phyloP scores from a whole-genome alignment of 1,140 invertebrate species.

The Pectinophora gossypiella region DNA sequence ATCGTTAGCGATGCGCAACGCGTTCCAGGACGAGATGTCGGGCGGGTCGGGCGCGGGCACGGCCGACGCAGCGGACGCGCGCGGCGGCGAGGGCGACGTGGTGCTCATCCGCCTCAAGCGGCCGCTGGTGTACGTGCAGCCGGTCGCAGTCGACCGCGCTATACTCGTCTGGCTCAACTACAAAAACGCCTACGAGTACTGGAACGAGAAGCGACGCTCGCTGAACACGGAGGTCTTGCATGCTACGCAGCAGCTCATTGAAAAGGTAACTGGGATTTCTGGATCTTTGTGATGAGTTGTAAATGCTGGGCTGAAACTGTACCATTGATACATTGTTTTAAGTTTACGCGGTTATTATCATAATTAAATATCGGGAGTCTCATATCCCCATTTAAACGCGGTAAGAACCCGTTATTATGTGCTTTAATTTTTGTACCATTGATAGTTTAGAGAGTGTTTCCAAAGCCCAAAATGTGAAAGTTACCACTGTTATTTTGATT shows the following conservation, averaged over 20 bases:
- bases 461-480: too few species aligned
- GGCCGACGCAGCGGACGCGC: constrained; percentile 83
- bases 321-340: too few species aligned
- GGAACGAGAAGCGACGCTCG: constrained; percentile 95
- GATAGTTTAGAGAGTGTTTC: too few species aligned
- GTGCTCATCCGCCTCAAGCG: constrained; percentile 93
- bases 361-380: too few species aligned
- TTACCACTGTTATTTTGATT: too few species aligned
- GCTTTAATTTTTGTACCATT: too few species aligned
- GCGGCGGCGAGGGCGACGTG: constrained; percentile 77
- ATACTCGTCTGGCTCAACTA: constrained; percentile 99
- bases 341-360: too few species aligned
- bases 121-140: constrained; percentile 96
- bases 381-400: too few species aligned
- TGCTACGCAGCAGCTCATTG: constrained; percentile 86
- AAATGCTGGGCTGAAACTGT: too few species aligned
- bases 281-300: too few species aligned
- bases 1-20: constrained; percentile 81
- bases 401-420: too few species aligned
- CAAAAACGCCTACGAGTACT: constrained; percentile 99
- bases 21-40: constrained; percentile 93
- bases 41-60: constrained; percentile 77
- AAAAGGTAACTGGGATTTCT: constrained; percentile 62
- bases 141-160: constrained; percentile 95
- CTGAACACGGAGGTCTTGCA: constrained; percentile 91